Base-by-base conservation (phyloP, 2,888 invertebrate genomes). In the Ramazzottius varieornatus region DNA sequence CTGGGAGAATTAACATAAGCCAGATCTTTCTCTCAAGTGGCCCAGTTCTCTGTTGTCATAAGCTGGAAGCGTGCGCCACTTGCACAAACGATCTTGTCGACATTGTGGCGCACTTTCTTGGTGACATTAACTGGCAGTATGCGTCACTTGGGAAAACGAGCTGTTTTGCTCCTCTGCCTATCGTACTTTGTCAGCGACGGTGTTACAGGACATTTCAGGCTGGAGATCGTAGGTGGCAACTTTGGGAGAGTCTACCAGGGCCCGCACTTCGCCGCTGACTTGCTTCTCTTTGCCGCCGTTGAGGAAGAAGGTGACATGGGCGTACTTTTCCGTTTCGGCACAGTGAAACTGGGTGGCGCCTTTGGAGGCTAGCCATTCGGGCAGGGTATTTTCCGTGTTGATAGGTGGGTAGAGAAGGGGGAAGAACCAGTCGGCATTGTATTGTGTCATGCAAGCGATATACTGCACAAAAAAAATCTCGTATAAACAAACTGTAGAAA, bases 221-320 rank as follows among this genome's bases (percentile, higher is more conserved):
- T 74, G 70, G 32, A 74, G 70, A 68, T 77, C 77, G 68, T 77
- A 77, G 0, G 77, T 77, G 54, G 76, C 73, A 24, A 54, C 77
- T 70, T 76, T 78, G 20, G 77, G 77, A 32, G 77, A 78, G 1
- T 75, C 72, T 24, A 78, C 76, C 73, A 77, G 71, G 63, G 70
- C 67, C 1, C 77, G 70, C 24, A 76, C 76, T 69, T 77, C 77
- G 54, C 54, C 70, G 24, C 72, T 72, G 67, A 78, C 78, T 32
- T 71, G 72, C 33, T 70, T 70, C 68, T 77, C 77, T 63, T 72
- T 71, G 2, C 77, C 78, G n/a, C 77, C 77, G 67, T 77, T 77
- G 72, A 77, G 78, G 72, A 77, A 77, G 70, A 78, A 77, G 0
- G 77, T 77, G 20, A 77, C 78, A 67, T 77, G 77, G 16, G 77